Conservation (phyloP, 1,140 invertebrate genomes). For the Cydia strobilella region DNA sequence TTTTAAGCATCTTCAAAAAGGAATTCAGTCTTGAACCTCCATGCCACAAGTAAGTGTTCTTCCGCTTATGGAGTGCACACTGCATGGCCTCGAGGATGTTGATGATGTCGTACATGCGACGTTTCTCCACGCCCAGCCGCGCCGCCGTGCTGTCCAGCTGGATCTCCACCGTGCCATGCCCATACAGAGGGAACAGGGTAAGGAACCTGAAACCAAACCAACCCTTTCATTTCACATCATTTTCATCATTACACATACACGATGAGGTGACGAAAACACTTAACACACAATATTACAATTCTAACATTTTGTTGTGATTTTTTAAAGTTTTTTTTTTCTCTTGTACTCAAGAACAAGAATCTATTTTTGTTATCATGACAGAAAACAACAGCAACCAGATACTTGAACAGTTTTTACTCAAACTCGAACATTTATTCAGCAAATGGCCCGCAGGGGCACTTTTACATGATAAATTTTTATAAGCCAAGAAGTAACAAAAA, state of each 20-base stretch:
- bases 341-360: too few species aligned
- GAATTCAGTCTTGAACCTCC: slow-evolving; percentile 76
- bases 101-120: slow-evolving; percentile 89
- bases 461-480: too few species aligned
- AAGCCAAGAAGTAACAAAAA: too few species aligned
- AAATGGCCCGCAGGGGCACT: too few species aligned
- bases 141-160: slow-evolving; percentile 81
- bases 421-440: too few species aligned
- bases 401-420: too few species aligned
- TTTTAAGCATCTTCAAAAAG: slow-evolving; percentile 74
- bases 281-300: too few species aligned
- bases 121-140: slow-evolving; percentile 82
- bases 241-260: neutral
- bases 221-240: neutral
- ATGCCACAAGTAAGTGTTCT: slow-evolving; percentile 83
- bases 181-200: slow-evolving; percentile 78
- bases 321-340: too few species aligned
- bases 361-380: too few species aligned
- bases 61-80: slow-evolving; percentile 83
- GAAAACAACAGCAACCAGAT: too few species aligned
- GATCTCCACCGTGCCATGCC: slow-evolving; percentile 75
- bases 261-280: too few species aligned
- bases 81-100: slow-evolving; percentile 88
- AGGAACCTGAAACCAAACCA: slow-evolving; percentile 76
- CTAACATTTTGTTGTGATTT: too few species aligned